A percentile compares a stretch with the other conserved stretches of the same genome.
Evolutionary conservation across 2,113 vertebrate genomes (phyloP).

Genomic region (human): DNA sequence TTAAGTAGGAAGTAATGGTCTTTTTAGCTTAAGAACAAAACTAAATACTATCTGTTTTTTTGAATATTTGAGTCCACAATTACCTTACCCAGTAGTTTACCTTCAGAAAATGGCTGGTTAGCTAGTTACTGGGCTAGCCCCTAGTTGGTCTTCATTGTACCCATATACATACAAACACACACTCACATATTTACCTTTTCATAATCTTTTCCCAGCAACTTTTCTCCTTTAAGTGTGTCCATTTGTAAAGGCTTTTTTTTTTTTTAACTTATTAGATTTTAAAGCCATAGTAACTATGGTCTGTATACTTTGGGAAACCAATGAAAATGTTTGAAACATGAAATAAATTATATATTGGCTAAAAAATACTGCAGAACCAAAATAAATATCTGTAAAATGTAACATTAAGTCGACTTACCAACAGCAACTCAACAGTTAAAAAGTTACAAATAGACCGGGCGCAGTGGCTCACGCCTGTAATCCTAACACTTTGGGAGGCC

Average conservation of each 20-base stretch:
- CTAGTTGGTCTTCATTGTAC: neutral
- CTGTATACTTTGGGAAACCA: neutral
- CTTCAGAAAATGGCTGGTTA: neutral
- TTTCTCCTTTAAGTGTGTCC: neutral
- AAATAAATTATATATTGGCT: neutral
- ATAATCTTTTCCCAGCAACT: neutral
- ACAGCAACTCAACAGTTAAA: neutral
- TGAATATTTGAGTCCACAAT: neutral
- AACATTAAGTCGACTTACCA: neutral
- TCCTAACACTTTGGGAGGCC: neutral
- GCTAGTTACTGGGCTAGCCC: neutral
- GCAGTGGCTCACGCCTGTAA: neutral
- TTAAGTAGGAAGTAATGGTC: neutral
- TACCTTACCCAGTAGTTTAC: neutral
- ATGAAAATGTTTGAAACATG: neutral
- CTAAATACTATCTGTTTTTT: neutral
- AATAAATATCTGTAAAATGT: constrained; percentile 39
- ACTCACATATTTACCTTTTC: neutral
- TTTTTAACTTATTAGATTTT: neutral
- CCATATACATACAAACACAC: neutral
- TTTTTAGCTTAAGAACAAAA: neutral
- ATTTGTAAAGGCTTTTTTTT: neutral
- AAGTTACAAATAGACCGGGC: neutral
- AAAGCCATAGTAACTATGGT: neutral
- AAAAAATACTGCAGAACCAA: constrained; percentile 19